These are phyloP conservation scores for Catostomus latipinnis DNA, from an alignment of 2,797 vertebrate genomes.

Conservation along the genomic window DNA sequence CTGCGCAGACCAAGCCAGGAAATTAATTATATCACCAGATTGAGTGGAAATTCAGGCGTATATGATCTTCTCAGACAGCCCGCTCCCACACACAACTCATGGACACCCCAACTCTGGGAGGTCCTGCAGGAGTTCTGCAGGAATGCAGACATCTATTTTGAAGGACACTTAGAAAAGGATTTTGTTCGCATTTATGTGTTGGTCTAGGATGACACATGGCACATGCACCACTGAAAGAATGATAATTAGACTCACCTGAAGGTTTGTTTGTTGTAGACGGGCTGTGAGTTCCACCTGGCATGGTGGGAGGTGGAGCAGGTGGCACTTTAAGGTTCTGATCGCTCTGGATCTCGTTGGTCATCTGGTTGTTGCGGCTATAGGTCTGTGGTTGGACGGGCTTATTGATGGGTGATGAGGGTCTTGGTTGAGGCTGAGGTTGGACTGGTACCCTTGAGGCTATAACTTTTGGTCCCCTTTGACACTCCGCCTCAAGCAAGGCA, in stretches of 20 bases:
- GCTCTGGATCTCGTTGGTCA: conserved; percentile 97
- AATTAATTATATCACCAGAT: conserved; percentile 32
- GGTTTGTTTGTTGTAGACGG: conserved; percentile 92
- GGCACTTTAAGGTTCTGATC: conserved; percentile 91
- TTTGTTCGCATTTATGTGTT: too few relatives aligned
- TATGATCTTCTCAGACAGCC: not conserved
- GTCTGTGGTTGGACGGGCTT: conserved; percentile 85
- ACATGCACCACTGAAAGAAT: conserved; percentile 8
- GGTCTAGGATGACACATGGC: not conserved
- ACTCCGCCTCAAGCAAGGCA: conserved; percentile 90
- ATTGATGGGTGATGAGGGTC: conserved; percentile 74
- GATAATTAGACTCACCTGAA: conserved; percentile 84
- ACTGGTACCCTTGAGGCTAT: conserved; percentile 75
- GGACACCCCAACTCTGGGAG: too few relatives aligned
- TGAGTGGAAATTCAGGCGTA: conserved; percentile 1
- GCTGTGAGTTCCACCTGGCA: conserved; percentile 90
- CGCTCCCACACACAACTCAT: too few relatives aligned
- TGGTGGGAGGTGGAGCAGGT: conserved; percentile 86
- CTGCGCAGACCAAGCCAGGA: conserved; percentile 21
- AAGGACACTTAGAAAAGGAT: too few relatives aligned
- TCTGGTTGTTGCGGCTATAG: conserved; percentile 88
- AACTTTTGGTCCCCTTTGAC: conserved; percentile 78
- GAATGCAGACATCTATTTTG: not conserved
- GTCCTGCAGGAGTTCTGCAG: too few relatives aligned
- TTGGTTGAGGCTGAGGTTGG: conserved; percentile 73